A percentile compares a stretch with the other conserved stretches of the same genome.
These are phyloP conservation scores for Lysandra coridon DNA, from an alignment of 2,888 invertebrate genomes.

Conservation along the genomic window DNA sequence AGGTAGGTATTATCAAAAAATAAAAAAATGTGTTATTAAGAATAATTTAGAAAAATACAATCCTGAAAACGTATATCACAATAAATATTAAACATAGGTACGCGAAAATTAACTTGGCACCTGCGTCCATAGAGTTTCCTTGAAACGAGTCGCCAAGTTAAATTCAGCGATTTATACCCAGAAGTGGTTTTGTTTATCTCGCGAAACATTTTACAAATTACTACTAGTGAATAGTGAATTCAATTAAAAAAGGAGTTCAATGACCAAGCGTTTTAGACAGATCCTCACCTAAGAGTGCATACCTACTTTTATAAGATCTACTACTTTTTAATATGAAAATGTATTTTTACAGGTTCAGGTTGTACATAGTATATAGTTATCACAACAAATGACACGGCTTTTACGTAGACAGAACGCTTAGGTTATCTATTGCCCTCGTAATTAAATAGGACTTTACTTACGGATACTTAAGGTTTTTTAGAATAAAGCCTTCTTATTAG, in stretches of 20 bases:
- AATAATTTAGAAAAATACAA: not conserved
- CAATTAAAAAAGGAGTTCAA: not conserved
- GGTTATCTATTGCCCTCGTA: conserved; percentile 26
- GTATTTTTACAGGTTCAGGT: conserved; percentile 31
- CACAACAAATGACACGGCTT: conserved; percentile 26
- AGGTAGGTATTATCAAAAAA: not conserved
- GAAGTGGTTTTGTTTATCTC: not conserved
- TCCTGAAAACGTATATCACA: not conserved
- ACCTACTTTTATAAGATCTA: conserved; percentile 30
- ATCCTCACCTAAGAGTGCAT: conserved; percentile 20
- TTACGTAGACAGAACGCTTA: conserved; percentile 29
- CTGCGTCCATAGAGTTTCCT: not conserved
- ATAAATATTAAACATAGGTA: too few species aligned
- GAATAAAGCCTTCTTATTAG: conserved; percentile 19
- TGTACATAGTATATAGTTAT: conserved; percentile 25
- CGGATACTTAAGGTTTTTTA: conserved; percentile 20
- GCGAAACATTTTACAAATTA: not conserved
- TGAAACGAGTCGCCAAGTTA: not conserved
- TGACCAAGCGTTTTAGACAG: conserved; percentile 29
- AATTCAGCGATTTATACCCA: not conserved
- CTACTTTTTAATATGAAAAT: conserved; percentile 28
- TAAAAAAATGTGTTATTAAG: not conserved
- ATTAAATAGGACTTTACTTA: conserved; percentile 25
- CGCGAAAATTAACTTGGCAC: not conserved
- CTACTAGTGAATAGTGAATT: conserved; percentile 1